Percentiles rank a stretch among this genome's conserved stretches.
These are phyloP conservation scores for Psephotus haematonotus DNA, from an alignment of 2,113 vertebrate species.

Conservation along the genomic window DNA sequence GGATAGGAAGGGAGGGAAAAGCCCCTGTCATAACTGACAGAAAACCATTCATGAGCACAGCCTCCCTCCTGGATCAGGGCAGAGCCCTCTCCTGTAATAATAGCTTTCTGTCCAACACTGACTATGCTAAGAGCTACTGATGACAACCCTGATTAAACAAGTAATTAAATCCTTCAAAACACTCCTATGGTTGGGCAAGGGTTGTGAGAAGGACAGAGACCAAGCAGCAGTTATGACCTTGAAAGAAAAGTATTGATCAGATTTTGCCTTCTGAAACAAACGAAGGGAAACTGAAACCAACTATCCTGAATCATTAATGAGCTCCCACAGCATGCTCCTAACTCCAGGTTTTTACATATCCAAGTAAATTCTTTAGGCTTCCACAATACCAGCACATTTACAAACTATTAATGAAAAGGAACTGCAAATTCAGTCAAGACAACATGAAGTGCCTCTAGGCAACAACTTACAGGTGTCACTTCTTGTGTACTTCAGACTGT, in stretches of 20 bases:
- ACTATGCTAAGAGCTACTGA: neutral
- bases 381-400: neutral
- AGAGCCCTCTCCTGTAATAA: neutral
- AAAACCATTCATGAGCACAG: neutral
- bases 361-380: neutral
- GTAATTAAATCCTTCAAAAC: slow-evolving; percentile 26
- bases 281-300: slow-evolving; percentile 81
- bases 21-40: neutral
- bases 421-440: neutral
- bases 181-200: neutral
- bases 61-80: neutral
- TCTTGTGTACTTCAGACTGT: neutral
- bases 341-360: neutral
- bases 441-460: neutral
- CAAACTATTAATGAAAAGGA: neutral
- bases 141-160: neutral
- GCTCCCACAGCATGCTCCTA: slow-evolving; percentile 38
- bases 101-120: neutral
- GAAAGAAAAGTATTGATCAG: slow-evolving; percentile 82
- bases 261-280: slow-evolving; percentile 71
- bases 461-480: neutral
- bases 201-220: neutral
- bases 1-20: neutral
- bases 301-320: slow-evolving; percentile 89
- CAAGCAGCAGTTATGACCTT: slow-evolving; percentile 80